Conservation (phyloP, 2,113 vertebrate species). For the Rhipidura dahli region DNA sequence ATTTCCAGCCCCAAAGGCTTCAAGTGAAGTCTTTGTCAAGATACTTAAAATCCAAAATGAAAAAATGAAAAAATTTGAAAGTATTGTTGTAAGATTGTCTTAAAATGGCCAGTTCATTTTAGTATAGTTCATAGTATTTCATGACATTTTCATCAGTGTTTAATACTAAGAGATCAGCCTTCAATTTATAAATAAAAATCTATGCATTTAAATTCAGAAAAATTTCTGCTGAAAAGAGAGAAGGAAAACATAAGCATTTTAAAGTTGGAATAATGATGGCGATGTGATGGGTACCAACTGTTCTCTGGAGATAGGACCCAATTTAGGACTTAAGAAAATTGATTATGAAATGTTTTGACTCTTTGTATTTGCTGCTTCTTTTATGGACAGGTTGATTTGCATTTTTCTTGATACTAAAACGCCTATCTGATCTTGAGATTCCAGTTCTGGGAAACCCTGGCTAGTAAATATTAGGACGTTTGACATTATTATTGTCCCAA, state of each 20-base stretch:
- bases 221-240: background rate
- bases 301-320: background rate
- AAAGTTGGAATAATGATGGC: background rate
- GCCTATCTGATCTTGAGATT: background rate
- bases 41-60: background rate
- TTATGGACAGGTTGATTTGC: background rate
- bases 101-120: background rate
- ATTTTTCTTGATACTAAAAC: background rate
- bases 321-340: background rate
- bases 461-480: background rate
- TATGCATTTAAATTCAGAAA: background rate
- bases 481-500: background rate
- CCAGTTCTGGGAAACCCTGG: background rate
- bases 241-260: background rate
- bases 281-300: background rate
- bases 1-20: background rate
- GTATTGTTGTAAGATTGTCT: background rate
- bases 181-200: background rate
- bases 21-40: background rate
- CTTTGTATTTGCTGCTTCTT: background rate
- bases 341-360: background rate
- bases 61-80: background rate
- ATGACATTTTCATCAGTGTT: background rate
- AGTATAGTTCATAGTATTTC: background rate
- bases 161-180: background rate